Base-by-base conservation (phyloP, 1,140 invertebrate genomes). In the Lordiphosa stackelbergi region DNA sequence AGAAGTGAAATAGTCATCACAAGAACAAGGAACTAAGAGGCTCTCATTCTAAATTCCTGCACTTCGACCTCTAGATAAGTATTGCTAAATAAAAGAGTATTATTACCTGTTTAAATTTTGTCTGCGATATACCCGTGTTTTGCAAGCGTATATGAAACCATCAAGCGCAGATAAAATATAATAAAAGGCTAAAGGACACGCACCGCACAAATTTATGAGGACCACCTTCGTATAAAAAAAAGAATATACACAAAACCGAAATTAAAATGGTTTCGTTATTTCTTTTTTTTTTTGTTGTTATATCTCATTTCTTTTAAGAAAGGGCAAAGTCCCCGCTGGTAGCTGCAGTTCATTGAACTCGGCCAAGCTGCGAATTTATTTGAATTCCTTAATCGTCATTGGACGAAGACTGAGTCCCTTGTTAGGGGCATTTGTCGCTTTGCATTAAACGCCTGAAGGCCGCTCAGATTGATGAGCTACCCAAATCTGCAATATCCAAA, bases 111-210 rank as follows among this genome's bases (percentile, higher is more conserved):
- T 19, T 3, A 19, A 19, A 3, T 19, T 19, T n/a, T n/a, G n/a
- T n/a, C n/a, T n/a, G 4, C 22, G 5, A 24, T 24, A 31, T 31
- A 31, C 28, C 28, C 7, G 28, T 31, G 2, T 8, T 31, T 31
- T 3, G 28, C 7, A 7, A 31, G 28, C 28, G 28, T 8, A 31
- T 31, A 31, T 2, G 28, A 31, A 31, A 31, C 28, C 28, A 31
- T 42, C 9, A 13, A 34, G 16, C 63, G 22, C 12, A 41, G 53
- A 74, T 54, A 74, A 79, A 68, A 64, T 61, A 83, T 77, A 83
- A 83, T 69, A 77, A 83, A 83, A 73, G 72, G 65, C 77, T 83
- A 81, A 81, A 83, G 77, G 77, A 83, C 77, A 81, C 75, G 74
- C 78, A 81, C 73, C 54, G 42, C 49, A 64, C 68, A 60, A 83